Conservation (phyloP, 2,888 invertebrate genomes). For the Cheilosia urbana region DNA sequence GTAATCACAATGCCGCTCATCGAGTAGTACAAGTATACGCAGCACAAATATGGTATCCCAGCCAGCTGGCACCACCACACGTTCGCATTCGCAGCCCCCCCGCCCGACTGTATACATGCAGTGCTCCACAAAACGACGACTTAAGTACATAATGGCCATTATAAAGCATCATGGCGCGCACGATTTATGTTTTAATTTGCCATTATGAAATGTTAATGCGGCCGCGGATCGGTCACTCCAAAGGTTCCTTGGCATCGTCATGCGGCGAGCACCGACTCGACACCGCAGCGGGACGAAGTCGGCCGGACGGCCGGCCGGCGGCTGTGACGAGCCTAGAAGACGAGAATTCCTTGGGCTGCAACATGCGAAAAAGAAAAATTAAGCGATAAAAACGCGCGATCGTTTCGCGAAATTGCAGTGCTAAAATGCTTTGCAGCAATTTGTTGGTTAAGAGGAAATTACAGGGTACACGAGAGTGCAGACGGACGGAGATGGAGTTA, state of each 20-base stretch:
- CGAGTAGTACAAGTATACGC: conserved; percentile 16
- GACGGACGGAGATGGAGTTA: conserved; percentile 5
- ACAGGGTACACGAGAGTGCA: conserved; percentile 41
- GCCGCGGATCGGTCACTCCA: conserved; percentile 68
- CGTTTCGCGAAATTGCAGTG: conserved; percentile 75
- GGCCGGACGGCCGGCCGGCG: conserved; percentile 6
- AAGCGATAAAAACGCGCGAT: conserved; percentile 76
- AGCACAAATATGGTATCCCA: conserved; percentile 31
- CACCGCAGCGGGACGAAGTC: neutral
- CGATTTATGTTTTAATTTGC: conserved; percentile 76
- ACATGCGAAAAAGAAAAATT: conserved; percentile 75
- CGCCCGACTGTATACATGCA: neutral
- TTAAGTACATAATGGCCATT: conserved; percentile 75
- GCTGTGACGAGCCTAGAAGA: conserved; percentile 7
- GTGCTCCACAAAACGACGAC: conserved; percentile 75
- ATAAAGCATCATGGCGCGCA: conserved; percentile 76
- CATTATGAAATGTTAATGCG: conserved; percentile 76
- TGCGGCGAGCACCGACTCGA: neutral
- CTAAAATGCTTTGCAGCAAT: conserved; percentile 76
- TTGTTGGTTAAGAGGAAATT: conserved; percentile 75
- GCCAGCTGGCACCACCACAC: conserved; percentile 1
- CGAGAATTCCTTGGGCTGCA: conserved; percentile 40
- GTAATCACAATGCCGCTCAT: conserved; percentile 63
- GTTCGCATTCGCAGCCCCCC: neutral
- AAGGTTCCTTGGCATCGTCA: conserved; percentile 24